Conservation (phyloP, 30 jellyfish, hydroid and myxozoan genomes). For the Rhopilema esculentum region DNA sequence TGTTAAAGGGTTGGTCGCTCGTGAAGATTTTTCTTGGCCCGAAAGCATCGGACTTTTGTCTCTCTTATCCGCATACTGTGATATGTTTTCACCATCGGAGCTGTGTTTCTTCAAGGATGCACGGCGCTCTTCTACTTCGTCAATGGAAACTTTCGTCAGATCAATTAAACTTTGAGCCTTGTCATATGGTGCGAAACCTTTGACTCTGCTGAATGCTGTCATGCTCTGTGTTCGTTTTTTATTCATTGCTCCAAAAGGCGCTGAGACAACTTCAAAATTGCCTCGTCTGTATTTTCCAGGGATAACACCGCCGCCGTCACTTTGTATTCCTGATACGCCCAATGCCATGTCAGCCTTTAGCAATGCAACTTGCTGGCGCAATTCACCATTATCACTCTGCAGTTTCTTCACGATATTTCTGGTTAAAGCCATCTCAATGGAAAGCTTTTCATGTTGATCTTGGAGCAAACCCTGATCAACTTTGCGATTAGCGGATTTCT, state of each 20-base stretch:
- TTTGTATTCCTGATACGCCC: conserved; percentile 29
- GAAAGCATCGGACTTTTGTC: not conserved
- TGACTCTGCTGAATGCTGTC: conserved; percentile 22
- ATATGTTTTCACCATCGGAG: conserved; percentile 44
- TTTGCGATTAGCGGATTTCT: not conserved
- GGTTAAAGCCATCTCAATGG: conserved; percentile 71
- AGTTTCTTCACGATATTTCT: conserved; percentile 59
- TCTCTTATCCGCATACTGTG: not conserved
- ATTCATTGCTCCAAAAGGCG: not conserved
- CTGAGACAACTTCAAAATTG: conserved; percentile 63
- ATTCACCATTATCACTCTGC: conserved; percentile 60
- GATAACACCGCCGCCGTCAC: conserved; percentile 62
- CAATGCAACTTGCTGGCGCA: conserved; percentile 54
- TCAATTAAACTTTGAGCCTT: conserved; percentile 60
- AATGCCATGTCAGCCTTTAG: conserved; percentile 66
- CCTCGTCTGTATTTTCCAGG: conserved; percentile 75
- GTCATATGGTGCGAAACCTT: conserved; percentile 24
- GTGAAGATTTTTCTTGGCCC: not conserved
- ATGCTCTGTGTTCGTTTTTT: conserved; percentile 43
- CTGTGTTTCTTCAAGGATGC: conserved; percentile 25
- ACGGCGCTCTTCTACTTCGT: conserved; percentile 52
- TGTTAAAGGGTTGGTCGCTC: not conserved
- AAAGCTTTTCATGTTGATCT: conserved; percentile 61
- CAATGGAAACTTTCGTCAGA: conserved; percentile 31
- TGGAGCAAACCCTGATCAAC: not conserved